These are phyloP conservation scores for Falco biarmicus DNA, from an alignment of 2,797 vertebrate species.

Conservation along the genomic window DNA sequence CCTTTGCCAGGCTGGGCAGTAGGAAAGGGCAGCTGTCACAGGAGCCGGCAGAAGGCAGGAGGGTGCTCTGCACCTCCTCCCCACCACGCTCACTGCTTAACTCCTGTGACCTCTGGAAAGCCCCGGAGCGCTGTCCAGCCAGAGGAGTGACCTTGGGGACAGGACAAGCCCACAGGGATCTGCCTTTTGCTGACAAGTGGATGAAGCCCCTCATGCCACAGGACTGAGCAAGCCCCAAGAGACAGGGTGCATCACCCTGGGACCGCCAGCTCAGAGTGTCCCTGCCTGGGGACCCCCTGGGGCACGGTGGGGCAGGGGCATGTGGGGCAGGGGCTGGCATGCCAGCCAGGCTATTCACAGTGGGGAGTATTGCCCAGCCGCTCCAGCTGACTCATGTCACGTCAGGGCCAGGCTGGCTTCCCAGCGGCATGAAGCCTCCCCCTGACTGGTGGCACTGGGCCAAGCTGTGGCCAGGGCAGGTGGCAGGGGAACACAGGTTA, in stretches of 20 bases:
- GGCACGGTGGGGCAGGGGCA: rapidly evolving
- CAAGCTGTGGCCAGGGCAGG: background rate
- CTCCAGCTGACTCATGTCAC: background rate
- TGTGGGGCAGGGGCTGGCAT: rapidly evolving
- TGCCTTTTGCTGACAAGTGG: background rate
- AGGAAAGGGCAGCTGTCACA: background rate
- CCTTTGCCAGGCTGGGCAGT: background rate
- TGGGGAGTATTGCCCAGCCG: rapidly evolving
- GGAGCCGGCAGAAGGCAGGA: background rate
- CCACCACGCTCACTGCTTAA: rapidly evolving
- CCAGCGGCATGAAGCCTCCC: background rate
- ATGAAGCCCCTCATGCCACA: background rate
- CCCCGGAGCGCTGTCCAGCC: background rate
- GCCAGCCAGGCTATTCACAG: rapidly evolving
- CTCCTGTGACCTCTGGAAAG: background rate
- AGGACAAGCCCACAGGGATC: background rate
- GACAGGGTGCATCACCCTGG: background rate
- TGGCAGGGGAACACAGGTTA: rapidly evolving
- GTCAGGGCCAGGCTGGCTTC: background rate
- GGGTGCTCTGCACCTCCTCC: background rate
- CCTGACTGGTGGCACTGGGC: background rate
- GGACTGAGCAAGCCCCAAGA: background rate
- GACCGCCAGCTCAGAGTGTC: rapidly evolving
- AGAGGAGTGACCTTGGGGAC: background rate
- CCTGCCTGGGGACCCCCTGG: background rate